Evolutionary conservation across 1,140 invertebrate genomes (phyloP).

Genomic region (Lepidurus arcticus): DNA sequence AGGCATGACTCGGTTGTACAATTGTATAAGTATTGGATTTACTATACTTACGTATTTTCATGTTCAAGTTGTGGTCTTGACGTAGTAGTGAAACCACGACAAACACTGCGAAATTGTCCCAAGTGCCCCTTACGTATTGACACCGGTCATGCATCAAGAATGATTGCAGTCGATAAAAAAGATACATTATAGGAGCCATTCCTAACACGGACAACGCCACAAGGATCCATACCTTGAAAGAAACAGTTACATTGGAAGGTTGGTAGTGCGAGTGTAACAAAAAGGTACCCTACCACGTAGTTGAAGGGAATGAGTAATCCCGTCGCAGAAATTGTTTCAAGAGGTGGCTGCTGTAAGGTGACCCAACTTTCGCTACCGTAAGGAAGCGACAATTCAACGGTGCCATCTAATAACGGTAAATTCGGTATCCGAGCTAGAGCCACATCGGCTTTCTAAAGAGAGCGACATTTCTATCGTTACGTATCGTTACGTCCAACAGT

Average conservation of each 20-base stretch:
- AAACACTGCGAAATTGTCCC: slow-evolving; percentile 27
- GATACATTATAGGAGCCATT: slow-evolving; percentile 71
- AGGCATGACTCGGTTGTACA: slow-evolving; percentile 3
- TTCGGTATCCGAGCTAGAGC: slow-evolving; percentile 67
- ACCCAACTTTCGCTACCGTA: slow-evolving; percentile 68
- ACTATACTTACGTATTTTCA: slow-evolving; percentile 23
- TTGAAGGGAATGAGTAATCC: slow-evolving; percentile 74
- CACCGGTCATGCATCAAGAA: slow-evolving; percentile 34
- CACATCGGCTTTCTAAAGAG: slow-evolving; percentile 62
- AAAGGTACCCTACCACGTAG: slow-evolving; percentile 44
- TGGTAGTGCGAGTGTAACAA: not conserved
- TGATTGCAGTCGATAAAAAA: slow-evolving; percentile 58
- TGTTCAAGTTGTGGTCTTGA: slow-evolving; percentile 37
- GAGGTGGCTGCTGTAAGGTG: slow-evolving; percentile 69
- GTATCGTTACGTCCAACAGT: no score
- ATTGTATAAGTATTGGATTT: not conserved
- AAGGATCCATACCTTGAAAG: slow-evolving; percentile 63
- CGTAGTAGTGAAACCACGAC: slow-evolving; percentile 33
- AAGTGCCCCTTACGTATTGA: slow-evolving; percentile 9
- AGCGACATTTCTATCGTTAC: slow-evolving; percentile 28
- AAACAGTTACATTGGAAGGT: not conserved
- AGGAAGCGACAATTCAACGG: slow-evolving; percentile 57
- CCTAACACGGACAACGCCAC: slow-evolving; percentile 63
- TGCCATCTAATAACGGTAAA: slow-evolving; percentile 52
- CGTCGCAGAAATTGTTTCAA: slow-evolving; percentile 71